Percentiles rank a stretch among this genome's conserved stretches.
These are phyloP conservation scores for Campoletis sonorensis DNA, from an alignment of 1,140 invertebrate genomes.

Conservation along the genomic window DNA sequence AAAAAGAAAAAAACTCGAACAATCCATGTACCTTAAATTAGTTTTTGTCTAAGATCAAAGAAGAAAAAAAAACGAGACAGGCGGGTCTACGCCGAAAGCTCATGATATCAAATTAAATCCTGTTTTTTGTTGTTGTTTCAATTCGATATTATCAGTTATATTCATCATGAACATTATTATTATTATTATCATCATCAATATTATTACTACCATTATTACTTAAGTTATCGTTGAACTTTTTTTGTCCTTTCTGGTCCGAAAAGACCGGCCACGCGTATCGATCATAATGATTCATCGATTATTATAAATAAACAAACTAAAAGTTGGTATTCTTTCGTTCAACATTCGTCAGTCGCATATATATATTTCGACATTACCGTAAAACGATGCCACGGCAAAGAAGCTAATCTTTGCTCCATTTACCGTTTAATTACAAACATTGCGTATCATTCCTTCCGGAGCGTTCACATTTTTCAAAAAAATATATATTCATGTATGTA, in stretches of 20 bases:
- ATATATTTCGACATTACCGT: background rate
- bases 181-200: too few relatives aligned
- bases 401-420: too few relatives aligned
- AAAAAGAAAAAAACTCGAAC: slow-evolving; percentile 64
- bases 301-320: background rate
- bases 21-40: slow-evolving; percentile 64
- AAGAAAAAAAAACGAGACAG: slow-evolving; percentile 64
- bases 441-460: background rate
- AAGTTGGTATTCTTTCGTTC: slow-evolving; percentile 4
- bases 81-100: slow-evolving; percentile 48
- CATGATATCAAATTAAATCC: slow-evolving; percentile 8
- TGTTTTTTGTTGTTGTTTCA: background rate
- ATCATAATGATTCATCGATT: background rate
- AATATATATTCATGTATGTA: background rate
- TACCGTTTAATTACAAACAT: background rate
- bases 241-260: background rate
- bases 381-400: too few relatives aligned
- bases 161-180: slow-evolving; percentile 18
- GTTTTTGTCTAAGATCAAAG: slow-evolving; percentile 55
- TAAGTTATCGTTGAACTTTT: background rate
- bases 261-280: background rate
- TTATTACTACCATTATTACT: slow-evolving; percentile 25
- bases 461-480: background rate
- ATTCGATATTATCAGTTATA: background rate
- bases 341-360: background rate